Evolutionary conservation across 2,113 vertebrate species (phyloP).

Genomic region (Clinocottus analis): DNA sequence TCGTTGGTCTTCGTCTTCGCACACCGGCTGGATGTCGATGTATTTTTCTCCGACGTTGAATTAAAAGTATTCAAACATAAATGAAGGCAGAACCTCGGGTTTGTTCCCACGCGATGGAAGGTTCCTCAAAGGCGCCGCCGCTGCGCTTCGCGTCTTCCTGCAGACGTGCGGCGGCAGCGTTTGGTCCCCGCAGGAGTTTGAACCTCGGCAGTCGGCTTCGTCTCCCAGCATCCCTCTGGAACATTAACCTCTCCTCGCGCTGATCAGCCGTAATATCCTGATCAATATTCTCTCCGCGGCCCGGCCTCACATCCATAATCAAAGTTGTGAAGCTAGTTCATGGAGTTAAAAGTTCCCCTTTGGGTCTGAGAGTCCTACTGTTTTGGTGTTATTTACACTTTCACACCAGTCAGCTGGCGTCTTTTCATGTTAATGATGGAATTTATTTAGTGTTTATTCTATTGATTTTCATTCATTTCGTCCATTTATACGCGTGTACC

Average conservation of each 20-base stretch:
- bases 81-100: too few relatives aligned
- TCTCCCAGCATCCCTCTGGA: conserved; percentile 68
- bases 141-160: too few relatives aligned
- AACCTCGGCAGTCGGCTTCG: conserved; percentile 24
- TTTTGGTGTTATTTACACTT: background rate
- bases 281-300: conserved; percentile 71
- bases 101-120: too few relatives aligned
- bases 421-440: background rate
- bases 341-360: conserved; percentile 32
- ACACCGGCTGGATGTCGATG: too few relatives aligned
- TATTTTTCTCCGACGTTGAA: too few relatives aligned
- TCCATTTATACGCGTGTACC: background rate
- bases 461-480: background rate
- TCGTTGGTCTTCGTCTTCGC: too few relatives aligned
- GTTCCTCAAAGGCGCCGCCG: too few relatives aligned
- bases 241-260: conserved; percentile 59
- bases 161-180: conserved; percentile 8
- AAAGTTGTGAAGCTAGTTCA: conserved; percentile 20
- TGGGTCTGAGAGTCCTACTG: background rate
- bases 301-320: conserved; percentile 25
- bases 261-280: conserved; percentile 64
- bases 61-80: too few relatives aligned
- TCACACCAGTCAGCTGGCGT: background rate
- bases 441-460: background rate
- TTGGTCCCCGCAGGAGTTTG: conserved; percentile 36